Evolutionary conservation across 1,140 invertebrate genomes (phyloP), one percentile per base, ranked within the genome.

Genomic region (Bicyclus anynana): DNA sequence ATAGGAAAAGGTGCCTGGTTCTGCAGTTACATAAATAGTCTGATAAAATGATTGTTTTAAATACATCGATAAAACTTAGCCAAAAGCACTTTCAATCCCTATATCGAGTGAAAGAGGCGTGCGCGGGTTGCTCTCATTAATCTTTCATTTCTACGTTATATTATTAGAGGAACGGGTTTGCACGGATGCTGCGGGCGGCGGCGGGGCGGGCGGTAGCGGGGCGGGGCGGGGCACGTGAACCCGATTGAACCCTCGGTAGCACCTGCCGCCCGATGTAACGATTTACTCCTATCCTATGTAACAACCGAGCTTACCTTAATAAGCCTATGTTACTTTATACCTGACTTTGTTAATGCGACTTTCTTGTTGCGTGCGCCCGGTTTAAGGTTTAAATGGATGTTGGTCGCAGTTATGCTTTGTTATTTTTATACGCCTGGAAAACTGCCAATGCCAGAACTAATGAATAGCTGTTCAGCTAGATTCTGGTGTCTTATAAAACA

Each of bases 121-220:
- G 79, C 81, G 61, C 80, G 65, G 80, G 81, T 83, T 87, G 82
- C 78, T 85, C 84, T 87, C 81, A 87, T 85, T 85, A 87, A 83
- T 87, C 82, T 84, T 85, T 84, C 80, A 79, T 87, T 84, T 85
- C 80, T 84, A 85, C 82, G 72, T 87, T 87, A 85, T 87, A 87
- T 87, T 87, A 85, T 85, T 85, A 84, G 82, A 84, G 79, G 80
- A 84, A 83, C 82, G 65, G 77, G 84, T 87, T 85, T 80, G 84
- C 81, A 77, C 82, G 81, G 82, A 85, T 83, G 78, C 80, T 77
- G 75, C 17, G 67, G 54, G 62, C 66, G 20, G 58, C 10, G 29
- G 44, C 17, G 47, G 58, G 53, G 52, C 65, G 62, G 56, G 57
- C 62, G 56, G 67, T 62, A 52, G 57, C 59, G 56, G 66, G 27